phyloP scores from a whole-genome alignment of 35 echinoderm and acorn worm genomes.

The Holothuria glaberrima region DNA sequence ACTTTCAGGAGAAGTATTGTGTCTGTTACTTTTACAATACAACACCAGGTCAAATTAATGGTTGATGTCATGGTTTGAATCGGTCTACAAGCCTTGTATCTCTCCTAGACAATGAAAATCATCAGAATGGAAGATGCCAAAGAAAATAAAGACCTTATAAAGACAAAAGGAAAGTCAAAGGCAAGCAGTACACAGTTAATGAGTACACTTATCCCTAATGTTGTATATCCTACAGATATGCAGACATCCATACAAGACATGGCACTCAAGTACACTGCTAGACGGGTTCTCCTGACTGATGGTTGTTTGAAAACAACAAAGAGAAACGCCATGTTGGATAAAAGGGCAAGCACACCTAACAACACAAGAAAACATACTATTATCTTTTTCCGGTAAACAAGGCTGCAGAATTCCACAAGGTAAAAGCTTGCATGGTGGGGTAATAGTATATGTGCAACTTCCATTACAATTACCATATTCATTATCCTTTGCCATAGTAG shows the following conservation, averaged over 20 bases:
- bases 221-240: neutral
- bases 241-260: neutral
- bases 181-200: neutral
- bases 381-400: too few relatives aligned
- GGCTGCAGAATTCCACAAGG: too few relatives aligned
- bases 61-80: neutral
- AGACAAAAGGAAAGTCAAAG: neutral
- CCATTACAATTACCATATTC: too few relatives aligned
- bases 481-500: too few relatives aligned
- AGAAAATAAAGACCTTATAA: neutral
- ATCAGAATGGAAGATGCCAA: neutral
- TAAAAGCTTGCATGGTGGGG: too few relatives aligned
- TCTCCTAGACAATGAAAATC: neutral
- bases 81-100: neutral
- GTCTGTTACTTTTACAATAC: neutral
- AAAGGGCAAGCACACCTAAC: too few relatives aligned
- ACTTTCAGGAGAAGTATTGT: neutral
- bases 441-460: too few relatives aligned
- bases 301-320: too few relatives aligned
- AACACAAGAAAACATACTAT: too few relatives aligned
- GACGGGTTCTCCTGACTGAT: too few relatives aligned
- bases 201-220: neutral
- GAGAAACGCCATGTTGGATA: too few relatives aligned
- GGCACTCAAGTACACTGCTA: neutral
- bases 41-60: neutral